Evolutionary conservation across 2,888 invertebrate genomes (phyloP).

Genomic region (Tetragnatha montana): DNA sequence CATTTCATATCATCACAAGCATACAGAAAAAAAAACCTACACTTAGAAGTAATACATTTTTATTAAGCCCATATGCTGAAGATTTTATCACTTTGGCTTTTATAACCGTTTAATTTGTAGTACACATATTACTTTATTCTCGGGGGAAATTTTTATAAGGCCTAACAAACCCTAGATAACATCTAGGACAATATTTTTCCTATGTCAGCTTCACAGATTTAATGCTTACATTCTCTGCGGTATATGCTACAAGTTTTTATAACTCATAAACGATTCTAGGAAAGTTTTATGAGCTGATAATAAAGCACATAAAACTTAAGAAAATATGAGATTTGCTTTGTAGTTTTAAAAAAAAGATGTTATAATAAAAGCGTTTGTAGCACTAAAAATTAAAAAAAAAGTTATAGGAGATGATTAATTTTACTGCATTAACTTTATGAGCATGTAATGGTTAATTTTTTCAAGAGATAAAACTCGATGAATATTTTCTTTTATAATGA

Average conservation of each 20-base stretch:
- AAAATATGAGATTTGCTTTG: not conserved
- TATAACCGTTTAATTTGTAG: no score
- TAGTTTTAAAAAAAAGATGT: not conserved
- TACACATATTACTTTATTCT: no score
- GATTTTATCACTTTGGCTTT: no score
- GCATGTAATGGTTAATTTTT: not conserved
- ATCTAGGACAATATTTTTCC: not conserved
- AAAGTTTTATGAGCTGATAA: not conserved
- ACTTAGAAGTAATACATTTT: no score
- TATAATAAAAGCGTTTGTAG: not conserved
- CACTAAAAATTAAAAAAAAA: no score
- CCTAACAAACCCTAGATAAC: not conserved
- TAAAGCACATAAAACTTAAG: not conserved
- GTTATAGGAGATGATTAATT: not conserved
- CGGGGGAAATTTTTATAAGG: no score
- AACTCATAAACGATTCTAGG: not conserved
- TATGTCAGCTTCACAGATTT: not conserved
- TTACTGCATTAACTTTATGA: not conserved
- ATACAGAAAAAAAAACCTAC: no score
- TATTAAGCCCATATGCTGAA: no score
- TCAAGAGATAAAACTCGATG: not conserved
- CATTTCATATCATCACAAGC: no score
- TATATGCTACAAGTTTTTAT: not conserved
- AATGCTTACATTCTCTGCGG: not conserved
- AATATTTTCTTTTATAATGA: not conserved